phyloP scores from a whole-genome alignment of 1,140 invertebrate genomes.

The Rhizoglyphus robini region DNA sequence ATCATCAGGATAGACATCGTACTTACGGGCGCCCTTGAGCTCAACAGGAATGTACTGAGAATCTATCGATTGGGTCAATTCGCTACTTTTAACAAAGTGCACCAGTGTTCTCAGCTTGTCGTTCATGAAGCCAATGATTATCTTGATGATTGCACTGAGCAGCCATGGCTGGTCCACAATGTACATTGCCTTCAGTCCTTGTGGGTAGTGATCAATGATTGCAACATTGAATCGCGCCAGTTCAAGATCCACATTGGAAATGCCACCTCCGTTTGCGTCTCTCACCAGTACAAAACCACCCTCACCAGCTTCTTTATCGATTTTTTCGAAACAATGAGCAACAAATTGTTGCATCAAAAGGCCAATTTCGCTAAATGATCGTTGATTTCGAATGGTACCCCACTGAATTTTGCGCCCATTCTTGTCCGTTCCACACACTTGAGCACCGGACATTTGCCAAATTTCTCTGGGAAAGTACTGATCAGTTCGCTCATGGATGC shows the following conservation, averaged over 20 bases:
- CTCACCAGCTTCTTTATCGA: neutral
- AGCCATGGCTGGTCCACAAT: slow-evolving; percentile 11
- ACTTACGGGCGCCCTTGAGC: neutral
- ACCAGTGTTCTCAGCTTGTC: neutral
- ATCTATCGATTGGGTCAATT: neutral
- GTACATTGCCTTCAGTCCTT: neutral
- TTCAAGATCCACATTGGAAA: no score
- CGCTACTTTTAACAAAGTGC: neutral
- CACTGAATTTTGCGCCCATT: slow-evolving; percentile 3
- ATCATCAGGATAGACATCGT: neutral
- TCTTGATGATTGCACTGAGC: neutral
- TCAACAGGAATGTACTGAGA: neutral
- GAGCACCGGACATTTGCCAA: neutral
- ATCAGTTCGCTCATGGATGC: slow-evolving; percentile 42
- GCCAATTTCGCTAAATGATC: neutral
- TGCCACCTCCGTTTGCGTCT: neutral
- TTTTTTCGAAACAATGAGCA: neutral
- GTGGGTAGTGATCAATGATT: neutral
- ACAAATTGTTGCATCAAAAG: neutral
- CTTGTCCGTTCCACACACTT: neutral
- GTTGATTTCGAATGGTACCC: slow-evolving; percentile 4
- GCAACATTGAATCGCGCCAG: neutral
- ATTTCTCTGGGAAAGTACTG: slow-evolving; percentile 13
- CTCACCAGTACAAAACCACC: slow-evolving; percentile 3
- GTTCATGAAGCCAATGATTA: slow-evolving; percentile 5